Percentiles rank a stretch among this genome's conserved stretches.
These are phyloP conservation scores for Laticauda laticaudata DNA, from an alignment of 2,113 vertebrate species.

Conservation along the genomic window DNA sequence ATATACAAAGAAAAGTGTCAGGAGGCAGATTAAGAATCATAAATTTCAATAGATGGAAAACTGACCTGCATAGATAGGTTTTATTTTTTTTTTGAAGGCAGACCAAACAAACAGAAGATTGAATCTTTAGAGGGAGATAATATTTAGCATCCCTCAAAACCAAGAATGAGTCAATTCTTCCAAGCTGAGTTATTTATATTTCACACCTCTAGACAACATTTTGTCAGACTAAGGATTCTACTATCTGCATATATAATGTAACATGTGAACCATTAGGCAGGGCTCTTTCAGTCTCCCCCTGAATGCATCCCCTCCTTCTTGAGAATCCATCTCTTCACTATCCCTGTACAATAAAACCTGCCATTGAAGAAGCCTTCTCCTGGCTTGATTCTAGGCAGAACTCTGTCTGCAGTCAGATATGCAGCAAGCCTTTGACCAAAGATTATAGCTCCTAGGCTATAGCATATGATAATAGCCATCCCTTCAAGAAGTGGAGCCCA, in stretches of 20 bases:
- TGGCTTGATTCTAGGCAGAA: not conserved
- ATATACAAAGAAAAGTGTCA: not conserved
- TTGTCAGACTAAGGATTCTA: not conserved
- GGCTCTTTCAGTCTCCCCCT: not conserved
- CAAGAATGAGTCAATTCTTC: not conserved
- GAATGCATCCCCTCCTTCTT: not conserved
- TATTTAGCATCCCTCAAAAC: too few species aligned
- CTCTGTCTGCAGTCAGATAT: not conserved
- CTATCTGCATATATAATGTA: not conserved
- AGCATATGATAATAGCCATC: not conserved
- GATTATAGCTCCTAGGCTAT: not conserved
- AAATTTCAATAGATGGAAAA: not conserved
- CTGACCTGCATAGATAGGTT: not conserved
- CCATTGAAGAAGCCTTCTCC: not conserved
- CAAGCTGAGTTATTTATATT: not conserved
- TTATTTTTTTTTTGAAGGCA: not conserved
- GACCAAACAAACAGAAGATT: not conserved
- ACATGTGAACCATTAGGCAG: not conserved
- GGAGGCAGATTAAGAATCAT: not conserved
- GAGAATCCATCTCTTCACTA: not conserved
- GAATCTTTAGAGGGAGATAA: not conserved
- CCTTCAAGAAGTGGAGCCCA: not conserved
- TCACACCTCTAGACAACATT: not conserved
- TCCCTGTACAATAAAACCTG: not conserved
- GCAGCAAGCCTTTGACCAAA: not conserved